Evolutionary conservation across 2,888 invertebrate genomes (phyloP).

Genomic region (Volucella zonaria): DNA sequence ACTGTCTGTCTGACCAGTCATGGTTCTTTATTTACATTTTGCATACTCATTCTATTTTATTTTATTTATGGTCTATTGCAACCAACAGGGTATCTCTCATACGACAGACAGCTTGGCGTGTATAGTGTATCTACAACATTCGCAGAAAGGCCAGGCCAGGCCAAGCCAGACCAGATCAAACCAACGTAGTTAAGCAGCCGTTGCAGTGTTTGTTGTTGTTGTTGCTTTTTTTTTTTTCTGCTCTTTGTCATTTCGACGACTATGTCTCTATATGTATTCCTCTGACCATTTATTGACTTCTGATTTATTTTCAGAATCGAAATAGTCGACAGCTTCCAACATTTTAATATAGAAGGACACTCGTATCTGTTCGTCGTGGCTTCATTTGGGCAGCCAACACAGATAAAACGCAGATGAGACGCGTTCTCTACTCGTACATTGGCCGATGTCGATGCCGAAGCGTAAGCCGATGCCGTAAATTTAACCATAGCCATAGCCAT

Average conservation of each 20-base stretch:
- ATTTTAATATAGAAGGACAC: slow-evolving; percentile 25
- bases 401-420: slow-evolving; percentile 34
- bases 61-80: slow-evolving; percentile 64
- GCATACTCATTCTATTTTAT: slow-evolving; percentile 63
- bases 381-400: slow-evolving; percentile 58
- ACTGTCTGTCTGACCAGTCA: slow-evolving; percentile 42
- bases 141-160: slow-evolving; percentile 20
- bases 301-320: slow-evolving; percentile 71
- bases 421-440: slow-evolving; percentile 8
- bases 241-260: no score
- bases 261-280: slow-evolving; percentile 32
- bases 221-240: neutral
- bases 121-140: slow-evolving; percentile 23
- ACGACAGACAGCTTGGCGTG: slow-evolving; percentile 73
- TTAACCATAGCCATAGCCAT: no score
- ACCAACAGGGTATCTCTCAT: slow-evolving; percentile 60
- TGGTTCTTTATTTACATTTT: slow-evolving; percentile 61
- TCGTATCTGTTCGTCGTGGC: slow-evolving; percentile 40
- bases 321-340: slow-evolving; percentile 60
- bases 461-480: no score
- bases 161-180: slow-evolving; percentile 21
- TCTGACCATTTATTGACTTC: slow-evolving; percentile 70
- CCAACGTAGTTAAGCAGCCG: neutral
- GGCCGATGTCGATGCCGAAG: neutral
- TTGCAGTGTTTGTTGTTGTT: neutral